phyloP scores from a whole-genome alignment of 2,113 vertebrate genomes.

The Syngnathus floridae region DNA sequence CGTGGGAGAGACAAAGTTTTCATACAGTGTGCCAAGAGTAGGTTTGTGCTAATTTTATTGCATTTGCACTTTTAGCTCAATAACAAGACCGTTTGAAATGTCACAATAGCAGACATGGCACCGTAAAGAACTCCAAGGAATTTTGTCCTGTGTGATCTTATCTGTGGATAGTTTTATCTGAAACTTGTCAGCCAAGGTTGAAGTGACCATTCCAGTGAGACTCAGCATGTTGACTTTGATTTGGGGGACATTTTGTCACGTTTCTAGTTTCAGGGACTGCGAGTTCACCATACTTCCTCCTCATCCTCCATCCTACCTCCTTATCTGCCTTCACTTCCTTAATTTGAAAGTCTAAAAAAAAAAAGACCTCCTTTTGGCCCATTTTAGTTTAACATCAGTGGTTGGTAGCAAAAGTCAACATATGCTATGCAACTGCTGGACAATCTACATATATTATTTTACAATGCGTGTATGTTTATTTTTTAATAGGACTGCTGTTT shows the following conservation, averaged over 20 bases:
- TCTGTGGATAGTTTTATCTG: too few species aligned
- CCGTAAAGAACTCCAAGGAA: too few species aligned
- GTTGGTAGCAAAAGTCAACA: slow-evolving; percentile 49
- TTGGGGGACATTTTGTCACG: too few species aligned
- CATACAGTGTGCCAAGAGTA: not conserved
- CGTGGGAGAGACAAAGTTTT: not conserved
- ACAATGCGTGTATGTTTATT: slow-evolving; percentile 17
- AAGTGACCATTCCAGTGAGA: too few species aligned
- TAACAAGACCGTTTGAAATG: too few species aligned
- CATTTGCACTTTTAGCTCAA: not conserved
- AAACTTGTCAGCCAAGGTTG: too few species aligned
- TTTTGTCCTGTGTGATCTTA: too few species aligned
- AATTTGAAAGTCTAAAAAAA: too few species aligned
- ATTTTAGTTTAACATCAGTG: slow-evolving; percentile 22
- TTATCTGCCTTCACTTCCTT: not conserved
- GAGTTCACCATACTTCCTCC: not conserved
- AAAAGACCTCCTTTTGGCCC: not conserved
- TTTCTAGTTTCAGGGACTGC: too few species aligned
- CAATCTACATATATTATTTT: slow-evolving; percentile 55
- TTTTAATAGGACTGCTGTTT: slow-evolving; percentile 36
- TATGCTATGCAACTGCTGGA: slow-evolving; percentile 69
- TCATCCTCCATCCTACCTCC: not conserved
- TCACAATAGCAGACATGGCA: too few species aligned
- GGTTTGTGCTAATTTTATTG: not conserved
- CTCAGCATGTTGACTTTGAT: too few species aligned